phyloP scores from a whole-genome alignment of 2,888 invertebrate genomes.

The Tipula confusa region DNA sequence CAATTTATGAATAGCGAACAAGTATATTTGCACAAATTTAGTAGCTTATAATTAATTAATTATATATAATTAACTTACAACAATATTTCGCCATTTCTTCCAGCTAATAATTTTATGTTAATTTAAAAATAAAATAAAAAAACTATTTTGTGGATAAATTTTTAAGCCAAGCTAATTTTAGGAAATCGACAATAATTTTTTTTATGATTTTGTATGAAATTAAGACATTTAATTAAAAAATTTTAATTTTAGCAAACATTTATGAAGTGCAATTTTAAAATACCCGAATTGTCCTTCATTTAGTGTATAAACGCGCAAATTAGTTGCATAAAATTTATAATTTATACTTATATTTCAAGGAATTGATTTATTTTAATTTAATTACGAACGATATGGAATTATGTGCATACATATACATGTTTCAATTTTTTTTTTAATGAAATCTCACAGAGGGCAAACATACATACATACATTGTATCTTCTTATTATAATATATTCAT shows the following conservation, averaged over 20 bases:
- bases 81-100: not conserved
- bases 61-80: not conserved
- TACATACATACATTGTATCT: not conserved
- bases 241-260: too few species aligned
- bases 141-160: not conserved
- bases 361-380: not conserved
- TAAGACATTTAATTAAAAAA: too few species aligned
- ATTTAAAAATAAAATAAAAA: not conserved
- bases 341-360: not conserved
- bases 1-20: not conserved
- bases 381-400: not conserved
- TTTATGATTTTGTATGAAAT: not conserved
- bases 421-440: not conserved
- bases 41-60: too few species aligned
- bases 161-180: not conserved
- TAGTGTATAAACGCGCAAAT: too few species aligned
- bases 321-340: not conserved
- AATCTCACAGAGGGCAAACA: not conserved
- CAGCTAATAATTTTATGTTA: not conserved
- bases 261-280: too few species aligned
- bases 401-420: not conserved
- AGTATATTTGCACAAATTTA: not conserved
- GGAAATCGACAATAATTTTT: conserved; percentile 25
- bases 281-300: too few species aligned
- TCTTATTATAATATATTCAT: too few species aligned